Evolutionary conservation across 1,140 invertebrate species (phyloP).

Genomic region (Drusus annulatus): DNA sequence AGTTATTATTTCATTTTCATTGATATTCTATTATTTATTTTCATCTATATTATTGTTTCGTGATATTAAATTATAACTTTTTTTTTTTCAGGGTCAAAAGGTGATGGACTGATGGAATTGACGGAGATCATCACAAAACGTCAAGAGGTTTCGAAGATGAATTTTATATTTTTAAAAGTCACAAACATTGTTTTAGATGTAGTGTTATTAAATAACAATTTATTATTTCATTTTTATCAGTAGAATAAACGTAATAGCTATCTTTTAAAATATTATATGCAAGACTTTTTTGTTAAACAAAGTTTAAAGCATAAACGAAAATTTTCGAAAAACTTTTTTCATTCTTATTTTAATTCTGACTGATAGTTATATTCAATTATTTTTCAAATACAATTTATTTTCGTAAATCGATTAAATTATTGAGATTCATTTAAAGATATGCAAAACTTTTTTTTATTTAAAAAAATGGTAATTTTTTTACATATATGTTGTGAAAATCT

Average conservation of each 20-base stretch:
- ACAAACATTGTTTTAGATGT: conserved; percentile 20
- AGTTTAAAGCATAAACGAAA: conserved; percentile 43
- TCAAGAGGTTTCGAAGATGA: not conserved
- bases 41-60: too few species aligned
- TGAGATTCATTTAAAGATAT: too few species aligned
- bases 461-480: not conserved
- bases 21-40: too few species aligned
- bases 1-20: too few species aligned
- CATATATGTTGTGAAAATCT: not conserved
- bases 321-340: not conserved
- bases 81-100: conserved; percentile 5
- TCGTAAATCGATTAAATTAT: too few species aligned
- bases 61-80: too few species aligned
- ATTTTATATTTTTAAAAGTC: conserved; percentile 12
- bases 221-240: not conserved
- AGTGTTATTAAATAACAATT: conserved; percentile 16
- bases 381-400: not conserved
- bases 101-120: not conserved
- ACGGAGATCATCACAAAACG: not conserved
- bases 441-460: not conserved
- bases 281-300: conserved; percentile 26
- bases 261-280: conserved; percentile 5
- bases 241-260: not conserved
- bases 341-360: conserved; percentile 31
- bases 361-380: conserved; percentile 31